These are phyloP conservation scores for Watersipora subatra DNA, from an alignment of 1,140 invertebrate species.

Conservation along the genomic window DNA sequence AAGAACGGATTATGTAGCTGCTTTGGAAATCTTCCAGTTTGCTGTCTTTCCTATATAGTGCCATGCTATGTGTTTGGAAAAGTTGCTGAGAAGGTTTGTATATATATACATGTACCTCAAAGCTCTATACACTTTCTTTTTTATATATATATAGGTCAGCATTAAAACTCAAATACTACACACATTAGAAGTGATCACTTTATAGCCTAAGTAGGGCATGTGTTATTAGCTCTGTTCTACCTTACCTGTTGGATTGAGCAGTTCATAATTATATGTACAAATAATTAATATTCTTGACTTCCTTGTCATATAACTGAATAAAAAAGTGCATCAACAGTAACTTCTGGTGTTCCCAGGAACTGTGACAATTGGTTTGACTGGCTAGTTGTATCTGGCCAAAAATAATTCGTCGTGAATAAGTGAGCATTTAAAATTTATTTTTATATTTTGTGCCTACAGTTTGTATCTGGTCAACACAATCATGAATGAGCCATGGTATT, in stretches of 20 bases:
- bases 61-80: not conserved
- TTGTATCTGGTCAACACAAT: too few species aligned
- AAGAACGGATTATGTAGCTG: not conserved
- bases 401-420: too few species aligned
- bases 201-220: not conserved
- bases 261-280: not conserved
- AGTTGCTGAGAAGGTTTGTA: not conserved
- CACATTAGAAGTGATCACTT: not conserved
- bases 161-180: not conserved
- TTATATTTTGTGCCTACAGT: too few species aligned
- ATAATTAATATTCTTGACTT: too few species aligned
- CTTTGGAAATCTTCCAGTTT: not conserved
- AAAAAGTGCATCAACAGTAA: too few species aligned
- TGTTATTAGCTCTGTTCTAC: not conserved
- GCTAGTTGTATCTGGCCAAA: too few species aligned
- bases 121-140: not conserved
- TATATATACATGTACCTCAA: too few species aligned
- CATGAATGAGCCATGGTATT: too few species aligned
- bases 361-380: too few species aligned
- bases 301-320: too few species aligned
- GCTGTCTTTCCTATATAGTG: not conserved
- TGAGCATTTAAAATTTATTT: too few species aligned
- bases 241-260: not conserved
- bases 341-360: too few species aligned
- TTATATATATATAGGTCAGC: not conserved